phyloP scores from a whole-genome alignment of 2,113 vertebrate species.

The Cyprinodon brontotheroides region DNA sequence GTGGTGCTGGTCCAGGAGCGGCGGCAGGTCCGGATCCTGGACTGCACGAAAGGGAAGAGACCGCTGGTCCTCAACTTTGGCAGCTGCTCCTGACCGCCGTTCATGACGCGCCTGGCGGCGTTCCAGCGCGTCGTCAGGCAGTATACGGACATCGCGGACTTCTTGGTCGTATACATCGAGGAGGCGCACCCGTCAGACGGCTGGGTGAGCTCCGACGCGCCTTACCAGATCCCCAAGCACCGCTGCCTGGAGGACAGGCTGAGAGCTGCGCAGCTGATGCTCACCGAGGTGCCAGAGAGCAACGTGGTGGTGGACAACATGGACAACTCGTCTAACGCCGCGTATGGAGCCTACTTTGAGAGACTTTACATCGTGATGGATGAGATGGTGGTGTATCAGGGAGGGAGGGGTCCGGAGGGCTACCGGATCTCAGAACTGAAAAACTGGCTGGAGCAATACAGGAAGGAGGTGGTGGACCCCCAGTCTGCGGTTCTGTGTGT shows the following conservation, averaged over 20 bases:
- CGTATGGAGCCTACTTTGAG: slow-evolving; percentile 99
- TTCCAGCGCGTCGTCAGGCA: slow-evolving; percentile 91
- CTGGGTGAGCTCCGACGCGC: slow-evolving; percentile 97
- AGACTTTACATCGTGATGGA: slow-evolving; percentile 94
- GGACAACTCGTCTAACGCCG: slow-evolving; percentile 95
- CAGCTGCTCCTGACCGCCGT: slow-evolving; percentile 99
- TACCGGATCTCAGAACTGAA: slow-evolving; percentile 95
- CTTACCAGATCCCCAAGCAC: slow-evolving; percentile 94
- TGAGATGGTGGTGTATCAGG: slow-evolving; percentile 91
- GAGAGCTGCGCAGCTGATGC: slow-evolving; percentile 88
- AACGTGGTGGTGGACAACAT: slow-evolving; percentile 94
- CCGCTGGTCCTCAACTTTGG: slow-evolving; percentile 97
- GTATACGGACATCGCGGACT: slow-evolving; percentile 95
- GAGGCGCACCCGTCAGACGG: slow-evolving; percentile 98
- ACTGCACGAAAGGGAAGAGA: slow-evolving; percentile 87
- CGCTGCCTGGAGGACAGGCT: slow-evolving; percentile 94
- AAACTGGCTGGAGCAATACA: slow-evolving; percentile 91
- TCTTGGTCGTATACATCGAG: slow-evolving; percentile 96
- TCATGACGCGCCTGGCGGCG: slow-evolving; percentile 96
- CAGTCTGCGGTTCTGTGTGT: slow-evolving; percentile 84
- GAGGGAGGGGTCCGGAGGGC: slow-evolving; percentile 93
- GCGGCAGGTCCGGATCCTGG: slow-evolving; percentile 85
- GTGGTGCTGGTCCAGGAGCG: slow-evolving; percentile 89
- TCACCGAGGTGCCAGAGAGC: slow-evolving; percentile 85
- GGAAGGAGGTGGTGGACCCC: slow-evolving; percentile 76